Conservation (phyloP, 2,113 vertebrate genomes). For the Formicarius rufipectus region DNA sequence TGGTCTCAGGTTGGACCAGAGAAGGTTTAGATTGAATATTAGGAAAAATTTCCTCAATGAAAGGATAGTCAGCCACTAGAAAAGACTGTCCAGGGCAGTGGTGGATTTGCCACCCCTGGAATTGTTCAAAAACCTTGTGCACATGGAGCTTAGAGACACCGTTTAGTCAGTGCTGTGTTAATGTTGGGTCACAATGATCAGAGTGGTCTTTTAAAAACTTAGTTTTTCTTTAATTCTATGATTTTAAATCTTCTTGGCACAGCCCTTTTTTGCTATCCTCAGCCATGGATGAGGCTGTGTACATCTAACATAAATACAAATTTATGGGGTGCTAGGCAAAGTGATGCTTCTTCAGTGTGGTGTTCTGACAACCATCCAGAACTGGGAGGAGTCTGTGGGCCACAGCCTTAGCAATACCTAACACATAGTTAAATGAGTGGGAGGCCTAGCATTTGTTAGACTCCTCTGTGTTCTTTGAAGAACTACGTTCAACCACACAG, state of each 20-base stretch:
- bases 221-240: neutral
- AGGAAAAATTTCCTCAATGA: neutral
- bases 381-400: neutral
- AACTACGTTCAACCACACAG: neutral
- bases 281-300: neutral
- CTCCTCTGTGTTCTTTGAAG: neutral
- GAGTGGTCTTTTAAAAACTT: neutral
- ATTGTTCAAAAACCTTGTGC: neutral
- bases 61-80: neutral
- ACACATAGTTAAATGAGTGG: neutral
- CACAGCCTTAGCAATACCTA: neutral
- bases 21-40: neutral
- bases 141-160: rapidly evolving
- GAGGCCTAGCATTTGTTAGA: neutral
- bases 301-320: neutral
- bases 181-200: too few species aligned
- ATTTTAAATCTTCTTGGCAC: neutral
- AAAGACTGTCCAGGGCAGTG: neutral
- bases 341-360: rapidly evolving
- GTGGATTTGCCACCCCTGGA: neutral
- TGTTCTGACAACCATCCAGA: neutral
- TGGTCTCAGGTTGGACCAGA: neutral
- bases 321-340: neutral
- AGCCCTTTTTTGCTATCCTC: neutral
- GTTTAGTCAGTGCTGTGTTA: neutral